Evolutionary conservation across 2,113 vertebrate species (phyloP).

Genomic region (Arizona elegans): DNA sequence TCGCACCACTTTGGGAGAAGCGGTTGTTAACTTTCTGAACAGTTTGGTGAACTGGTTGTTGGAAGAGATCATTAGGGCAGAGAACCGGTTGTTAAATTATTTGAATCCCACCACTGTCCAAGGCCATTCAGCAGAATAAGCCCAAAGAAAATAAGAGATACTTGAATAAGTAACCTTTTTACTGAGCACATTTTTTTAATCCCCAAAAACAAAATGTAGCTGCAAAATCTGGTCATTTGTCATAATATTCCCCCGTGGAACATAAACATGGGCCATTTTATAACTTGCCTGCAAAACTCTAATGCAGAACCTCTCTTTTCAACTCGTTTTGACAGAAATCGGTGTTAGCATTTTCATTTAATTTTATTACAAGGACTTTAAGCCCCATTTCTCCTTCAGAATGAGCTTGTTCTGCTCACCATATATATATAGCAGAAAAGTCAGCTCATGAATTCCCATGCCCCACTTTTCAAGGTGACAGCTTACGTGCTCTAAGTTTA

Average conservation of each 20-base stretch:
- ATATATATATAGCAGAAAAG: neutral
- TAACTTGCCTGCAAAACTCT: neutral
- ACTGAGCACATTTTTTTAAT: neutral
- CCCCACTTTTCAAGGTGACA: neutral
- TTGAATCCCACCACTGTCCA: neutral
- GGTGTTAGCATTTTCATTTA: neutral
- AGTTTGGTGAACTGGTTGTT: no score
- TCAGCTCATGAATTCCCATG: no score
- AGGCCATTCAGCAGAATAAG: neutral
- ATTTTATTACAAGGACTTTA: neutral
- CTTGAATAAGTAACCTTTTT: neutral
- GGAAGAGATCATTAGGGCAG: no score
- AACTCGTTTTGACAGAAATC: neutral
- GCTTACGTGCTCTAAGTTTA: neutral
- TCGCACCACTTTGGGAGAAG: no score
- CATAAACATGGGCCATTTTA: neutral
- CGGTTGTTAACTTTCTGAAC: no score
- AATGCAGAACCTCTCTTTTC: slow-evolving; percentile 3
- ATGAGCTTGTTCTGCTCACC: neutral
- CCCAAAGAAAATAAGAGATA: neutral
- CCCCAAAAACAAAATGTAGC: neutral
- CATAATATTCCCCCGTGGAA: neutral
- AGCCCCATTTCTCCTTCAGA: neutral
- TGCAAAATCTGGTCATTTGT: slow-evolving; percentile 10
- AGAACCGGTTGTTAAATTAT: no score